Conservation (phyloP, 53 echinoderm and acorn worm species). For the Patiria pectinifera region DNA sequence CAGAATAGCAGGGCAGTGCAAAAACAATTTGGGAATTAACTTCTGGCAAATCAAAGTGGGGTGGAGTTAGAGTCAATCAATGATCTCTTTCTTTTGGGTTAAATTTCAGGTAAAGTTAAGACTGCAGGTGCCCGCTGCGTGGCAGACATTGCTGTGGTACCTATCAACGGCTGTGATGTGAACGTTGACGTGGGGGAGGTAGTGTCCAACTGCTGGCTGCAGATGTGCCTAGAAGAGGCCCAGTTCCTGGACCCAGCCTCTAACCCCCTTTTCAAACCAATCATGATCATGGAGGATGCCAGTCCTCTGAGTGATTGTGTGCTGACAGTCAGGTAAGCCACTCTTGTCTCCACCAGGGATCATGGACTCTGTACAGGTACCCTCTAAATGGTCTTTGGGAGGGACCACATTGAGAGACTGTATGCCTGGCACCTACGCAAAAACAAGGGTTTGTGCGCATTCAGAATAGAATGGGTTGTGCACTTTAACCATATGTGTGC, state of each 20-base stretch:
- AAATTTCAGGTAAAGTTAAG: conserved; percentile 65
- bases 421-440: too few species aligned
- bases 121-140: conserved; percentile 45
- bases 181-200: conserved; percentile 73
- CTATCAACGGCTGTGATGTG: conserved; percentile 75
- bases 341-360: not conserved
- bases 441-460: too few species aligned
- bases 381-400: too few species aligned
- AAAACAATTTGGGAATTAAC: too few species aligned
- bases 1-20: too few species aligned
- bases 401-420: too few species aligned
- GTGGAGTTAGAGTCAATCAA: not conserved
- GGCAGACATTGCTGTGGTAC: conserved; percentile 89
- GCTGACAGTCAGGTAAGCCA: conserved; percentile 83
- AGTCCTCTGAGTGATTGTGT: conserved; percentile 80
- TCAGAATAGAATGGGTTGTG: too few species aligned
- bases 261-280: conserved; percentile 84
- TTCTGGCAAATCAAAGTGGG: too few species aligned
- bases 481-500: too few species aligned
- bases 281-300: conserved; percentile 51
- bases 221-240: conserved; percentile 84
- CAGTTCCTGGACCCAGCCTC: conserved; percentile 59
- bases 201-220: conserved; percentile 91
- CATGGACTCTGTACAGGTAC: not conserved
- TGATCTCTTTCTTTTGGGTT: not conserved